phyloP scores from a whole-genome alignment of 2,888 invertebrate genomes.

The Copidosoma aretas region DNA sequence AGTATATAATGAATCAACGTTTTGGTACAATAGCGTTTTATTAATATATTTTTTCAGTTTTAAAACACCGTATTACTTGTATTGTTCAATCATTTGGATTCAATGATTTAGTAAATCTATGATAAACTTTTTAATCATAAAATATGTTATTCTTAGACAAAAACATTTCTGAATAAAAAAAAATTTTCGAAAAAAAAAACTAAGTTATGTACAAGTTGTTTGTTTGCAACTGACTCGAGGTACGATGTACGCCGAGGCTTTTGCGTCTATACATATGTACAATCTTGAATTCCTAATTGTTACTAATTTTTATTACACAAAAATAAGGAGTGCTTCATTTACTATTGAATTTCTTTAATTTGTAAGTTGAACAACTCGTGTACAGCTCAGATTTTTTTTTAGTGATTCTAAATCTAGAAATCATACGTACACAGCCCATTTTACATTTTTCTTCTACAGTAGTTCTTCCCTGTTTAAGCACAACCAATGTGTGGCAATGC shows the following conservation, averaged over 20 bases:
- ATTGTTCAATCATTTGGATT: slow-evolving; percentile 33
- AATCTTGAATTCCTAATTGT: slow-evolving; percentile 33
- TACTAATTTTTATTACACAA: slow-evolving; percentile 25
- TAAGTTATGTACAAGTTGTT: slow-evolving; percentile 39
- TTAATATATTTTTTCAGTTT: slow-evolving; percentile 30
- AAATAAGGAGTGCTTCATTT: slow-evolving; percentile 34
- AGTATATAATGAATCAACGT: not conserved
- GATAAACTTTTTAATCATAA: slow-evolving; percentile 38
- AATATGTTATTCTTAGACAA: slow-evolving; percentile 39
- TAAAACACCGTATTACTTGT: slow-evolving; percentile 36
- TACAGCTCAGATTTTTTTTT: slow-evolving; percentile 30
- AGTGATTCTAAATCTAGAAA: slow-evolving; percentile 22
- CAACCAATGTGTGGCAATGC: no score
- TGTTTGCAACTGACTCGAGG: slow-evolving; percentile 33
- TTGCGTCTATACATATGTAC: slow-evolving; percentile 42
- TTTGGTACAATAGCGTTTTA: slow-evolving; percentile 42
- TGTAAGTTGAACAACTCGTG: slow-evolving; percentile 29
- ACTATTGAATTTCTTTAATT: slow-evolving; percentile 28
- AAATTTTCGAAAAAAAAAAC: slow-evolving; percentile 37
- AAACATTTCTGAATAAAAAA: slow-evolving; percentile 37
- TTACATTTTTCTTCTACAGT: slow-evolving; percentile 27
- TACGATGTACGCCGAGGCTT: slow-evolving; percentile 25
- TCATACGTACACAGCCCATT: slow-evolving; percentile 37
- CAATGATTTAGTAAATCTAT: slow-evolving; percentile 35
- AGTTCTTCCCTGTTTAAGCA: slow-evolving; percentile 33